phyloP scores from a whole-genome alignment of 2,888 invertebrate species.

The Hemaris fuciformis region DNA sequence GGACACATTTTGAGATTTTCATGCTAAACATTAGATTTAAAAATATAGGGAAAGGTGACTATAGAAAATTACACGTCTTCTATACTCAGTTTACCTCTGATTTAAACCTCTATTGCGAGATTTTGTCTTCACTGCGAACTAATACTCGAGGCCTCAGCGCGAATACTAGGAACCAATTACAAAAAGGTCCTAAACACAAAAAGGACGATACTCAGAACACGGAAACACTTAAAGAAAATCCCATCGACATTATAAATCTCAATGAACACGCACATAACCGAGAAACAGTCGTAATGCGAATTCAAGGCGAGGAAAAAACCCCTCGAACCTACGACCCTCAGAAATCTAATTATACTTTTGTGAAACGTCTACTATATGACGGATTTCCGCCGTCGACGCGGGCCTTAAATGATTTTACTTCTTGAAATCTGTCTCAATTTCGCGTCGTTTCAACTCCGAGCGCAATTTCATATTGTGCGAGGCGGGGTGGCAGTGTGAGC shows the following conservation, averaged over 20 bases:
- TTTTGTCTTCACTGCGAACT: too few relatives aligned
- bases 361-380: slow-evolving; percentile 47
- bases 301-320: slow-evolving; percentile 24
- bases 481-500: slow-evolving; percentile 32
- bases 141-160: too few relatives aligned
- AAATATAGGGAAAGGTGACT: too few relatives aligned
- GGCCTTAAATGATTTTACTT: slow-evolving; percentile 57
- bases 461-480: slow-evolving; percentile 59
- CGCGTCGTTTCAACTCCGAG: slow-evolving; percentile 46
- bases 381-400: slow-evolving; percentile 52
- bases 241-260: neutral
- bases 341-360: slow-evolving; percentile 49
- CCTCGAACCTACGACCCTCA: slow-evolving; percentile 33
- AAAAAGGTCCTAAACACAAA: too few relatives aligned
- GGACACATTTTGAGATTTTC: too few relatives aligned
- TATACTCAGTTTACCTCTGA: too few relatives aligned
- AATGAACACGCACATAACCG: neutral
- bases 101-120: too few relatives aligned
- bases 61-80: too few relatives aligned
- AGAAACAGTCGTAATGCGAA: slow-evolving; percentile 18
- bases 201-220: neutral
- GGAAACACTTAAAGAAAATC: neutral
- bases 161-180: too few relatives aligned
- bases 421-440: slow-evolving; percentile 65
- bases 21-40: too few relatives aligned